Conservation (phyloP, 2,888 invertebrate species). For the Oscheius sp. region DNA sequence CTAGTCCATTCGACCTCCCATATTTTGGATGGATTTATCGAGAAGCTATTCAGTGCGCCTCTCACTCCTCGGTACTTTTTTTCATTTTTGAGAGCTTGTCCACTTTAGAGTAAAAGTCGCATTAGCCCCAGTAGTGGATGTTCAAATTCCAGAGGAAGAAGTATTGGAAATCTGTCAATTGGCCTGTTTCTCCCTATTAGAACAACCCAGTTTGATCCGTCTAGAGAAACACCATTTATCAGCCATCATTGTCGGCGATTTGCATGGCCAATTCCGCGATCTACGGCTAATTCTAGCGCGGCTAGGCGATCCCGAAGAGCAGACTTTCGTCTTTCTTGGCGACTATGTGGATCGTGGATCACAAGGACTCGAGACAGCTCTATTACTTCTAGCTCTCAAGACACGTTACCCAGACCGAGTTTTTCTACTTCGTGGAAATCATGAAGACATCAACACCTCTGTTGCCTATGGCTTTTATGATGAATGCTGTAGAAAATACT, state of each 20-base stretch:
- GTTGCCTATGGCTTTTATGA: constrained; percentile 65
- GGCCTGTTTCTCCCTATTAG: constrained; percentile 44
- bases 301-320: constrained; percentile 39
- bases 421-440: constrained; percentile 58
- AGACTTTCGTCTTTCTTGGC: constrained; percentile 48
- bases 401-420: constrained; percentile 56
- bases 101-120: background rate
- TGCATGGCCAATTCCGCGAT: constrained; percentile 64
- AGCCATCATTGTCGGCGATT: constrained; percentile 56
- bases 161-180: constrained; percentile 46
- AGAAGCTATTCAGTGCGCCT: background rate
- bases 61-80: background rate
- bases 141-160: constrained; percentile 44
- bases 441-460: constrained; percentile 64
- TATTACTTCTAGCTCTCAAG: constrained; percentile 39
- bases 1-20: background rate
- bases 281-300: constrained; percentile 50
- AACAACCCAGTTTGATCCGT: constrained; percentile 44
- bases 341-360: constrained; percentile 54
- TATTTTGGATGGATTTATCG: background rate
- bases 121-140: constrained; percentile 35
- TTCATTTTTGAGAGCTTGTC: background rate
- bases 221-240: constrained; percentile 42
- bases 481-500: constrained; percentile 47
- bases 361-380: constrained; percentile 42